Evolutionary conservation across 2,888 invertebrate genomes (phyloP), one percentile per base, ranked within the genome.

Genomic region (Orgyia antiqua): DNA sequence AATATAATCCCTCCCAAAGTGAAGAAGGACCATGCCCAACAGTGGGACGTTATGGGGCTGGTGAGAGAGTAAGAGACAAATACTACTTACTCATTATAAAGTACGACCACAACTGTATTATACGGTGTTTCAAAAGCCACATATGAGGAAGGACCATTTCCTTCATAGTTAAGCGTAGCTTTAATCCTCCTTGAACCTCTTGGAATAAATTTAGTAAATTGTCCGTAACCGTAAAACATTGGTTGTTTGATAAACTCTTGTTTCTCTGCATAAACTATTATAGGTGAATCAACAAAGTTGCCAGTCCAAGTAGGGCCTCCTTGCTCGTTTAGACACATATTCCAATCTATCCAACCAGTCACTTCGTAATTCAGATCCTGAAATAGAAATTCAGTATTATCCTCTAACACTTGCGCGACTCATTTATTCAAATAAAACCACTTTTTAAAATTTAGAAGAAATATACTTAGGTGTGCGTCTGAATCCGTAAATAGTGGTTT

Each of bases 341-440:
- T 98, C 97, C 97, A 98, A 65, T 98, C 97, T 0, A 94, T 80
- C 96, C 97, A 98, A 2, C 94, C 96, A 10, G 88, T 84, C 0
- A 92, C 89, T 78, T 91, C 91, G 68, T 94, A 88, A 45, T 91
- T 90, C 7, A 96, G 61, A 67, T 94, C 92, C 89, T 93, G 68
- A 6, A 24, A 24, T n/a, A 8, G 13, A 23, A 23, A 6, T 10
- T 23, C 6, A 20, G n/a, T n/a, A n/a, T n/a, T n/a, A n/a, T n/a
- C n/a, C n/a, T n/a, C n/a, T n/a, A n/a, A n/a, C n/a, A n/a, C n/a
- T n/a, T n/a, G n/a, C n/a, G n/a, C n/a, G n/a, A n/a, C n/a, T n/a
- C n/a, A n/a, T n/a, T n/a, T n/a, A n/a, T n/a, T n/a, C n/a, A n/a
- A n/a, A n/a, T n/a, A n/a, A n/a, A n/a, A n/a, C n/a, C n/a, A n/a